A percentile compares a stretch with the other conserved stretches of the same genome.
Evolutionary conservation across 2,888 invertebrate genomes (phyloP).

Genomic region (Xylophagus ater): DNA sequence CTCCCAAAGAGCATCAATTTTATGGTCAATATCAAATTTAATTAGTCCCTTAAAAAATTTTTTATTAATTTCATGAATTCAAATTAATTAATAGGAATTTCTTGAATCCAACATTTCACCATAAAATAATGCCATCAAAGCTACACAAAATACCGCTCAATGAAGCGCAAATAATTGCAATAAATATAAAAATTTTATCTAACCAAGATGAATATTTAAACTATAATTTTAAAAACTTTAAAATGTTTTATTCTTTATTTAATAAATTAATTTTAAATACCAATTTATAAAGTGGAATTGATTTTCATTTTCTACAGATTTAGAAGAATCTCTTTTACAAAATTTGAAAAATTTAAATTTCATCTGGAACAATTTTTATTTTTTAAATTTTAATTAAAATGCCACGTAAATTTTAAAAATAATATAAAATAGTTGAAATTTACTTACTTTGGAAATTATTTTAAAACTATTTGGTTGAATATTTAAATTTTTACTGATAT

Average conservation of each 20-base stretch:
- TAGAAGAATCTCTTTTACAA: constrained; percentile 13
- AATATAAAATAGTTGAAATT: too few relatives aligned
- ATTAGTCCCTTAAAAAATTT: constrained; percentile 16
- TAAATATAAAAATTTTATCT: constrained; percentile 47
- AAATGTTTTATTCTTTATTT: neutral
- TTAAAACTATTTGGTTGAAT: too few relatives aligned
- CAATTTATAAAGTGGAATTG: constrained; percentile 28
- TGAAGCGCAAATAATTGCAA: constrained; percentile 48
- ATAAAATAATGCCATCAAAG: constrained; percentile 58
- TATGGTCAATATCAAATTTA: constrained; percentile 24
- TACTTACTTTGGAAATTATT: too few relatives aligned
- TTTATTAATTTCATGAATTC: too few relatives aligned
- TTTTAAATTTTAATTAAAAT: too few relatives aligned
- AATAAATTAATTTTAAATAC: constrained; percentile 7
- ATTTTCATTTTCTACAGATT: constrained; percentile 17
- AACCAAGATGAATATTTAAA: constrained; percentile 51
- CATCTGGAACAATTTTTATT: too few relatives aligned
- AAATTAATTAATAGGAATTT: too few relatives aligned
- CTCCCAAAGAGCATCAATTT: constrained; percentile 31
- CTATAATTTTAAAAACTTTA: constrained; percentile 32
- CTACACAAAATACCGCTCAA: constrained; percentile 52
- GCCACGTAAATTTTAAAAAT: too few relatives aligned
- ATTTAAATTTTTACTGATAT: too few relatives aligned
- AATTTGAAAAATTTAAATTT: neutral
- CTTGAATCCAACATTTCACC: constrained; percentile 54